Conservation (phyloP, 2,888 invertebrate species). For the Tiphia femorata region DNA sequence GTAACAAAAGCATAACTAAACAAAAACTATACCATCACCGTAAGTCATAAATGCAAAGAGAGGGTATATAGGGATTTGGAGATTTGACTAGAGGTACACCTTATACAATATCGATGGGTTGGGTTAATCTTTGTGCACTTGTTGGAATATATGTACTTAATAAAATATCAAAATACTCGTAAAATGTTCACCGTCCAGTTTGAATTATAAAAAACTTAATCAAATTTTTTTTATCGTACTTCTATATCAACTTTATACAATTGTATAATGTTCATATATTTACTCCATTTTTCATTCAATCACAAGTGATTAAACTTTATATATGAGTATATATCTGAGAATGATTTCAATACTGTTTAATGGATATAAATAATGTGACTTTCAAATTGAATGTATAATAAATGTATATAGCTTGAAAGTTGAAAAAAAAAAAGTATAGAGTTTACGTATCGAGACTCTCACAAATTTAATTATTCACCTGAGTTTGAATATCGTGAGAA, state of each 20-base stretch:
- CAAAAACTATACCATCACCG: constrained; percentile 50
- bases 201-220: background rate
- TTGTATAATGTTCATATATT: too few species aligned
- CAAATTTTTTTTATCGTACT: background rate
- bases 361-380: too few species aligned
- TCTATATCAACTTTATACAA: too few species aligned
- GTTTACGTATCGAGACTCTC: too few species aligned
- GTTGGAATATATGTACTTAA: constrained; percentile 1
- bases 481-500: constrained; percentile 31
- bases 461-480: constrained; percentile 14
- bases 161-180: background rate
- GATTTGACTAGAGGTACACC: constrained; percentile 24
- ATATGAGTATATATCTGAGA: too few species aligned
- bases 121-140: constrained; percentile 30
- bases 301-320: too few species aligned
- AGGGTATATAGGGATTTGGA: constrained; percentile 33
- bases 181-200: background rate
- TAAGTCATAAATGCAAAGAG: constrained; percentile 52
- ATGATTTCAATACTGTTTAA: too few species aligned
- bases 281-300: too few species aligned
- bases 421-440: too few species aligned
- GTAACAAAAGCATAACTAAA: constrained; percentile 44
- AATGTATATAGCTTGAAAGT: too few species aligned
- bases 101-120: constrained; percentile 39
- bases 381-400: too few species aligned